Evolutionary conservation across 2,113 vertebrate species (phyloP).

Genomic region (Phaethon lepturus): DNA sequence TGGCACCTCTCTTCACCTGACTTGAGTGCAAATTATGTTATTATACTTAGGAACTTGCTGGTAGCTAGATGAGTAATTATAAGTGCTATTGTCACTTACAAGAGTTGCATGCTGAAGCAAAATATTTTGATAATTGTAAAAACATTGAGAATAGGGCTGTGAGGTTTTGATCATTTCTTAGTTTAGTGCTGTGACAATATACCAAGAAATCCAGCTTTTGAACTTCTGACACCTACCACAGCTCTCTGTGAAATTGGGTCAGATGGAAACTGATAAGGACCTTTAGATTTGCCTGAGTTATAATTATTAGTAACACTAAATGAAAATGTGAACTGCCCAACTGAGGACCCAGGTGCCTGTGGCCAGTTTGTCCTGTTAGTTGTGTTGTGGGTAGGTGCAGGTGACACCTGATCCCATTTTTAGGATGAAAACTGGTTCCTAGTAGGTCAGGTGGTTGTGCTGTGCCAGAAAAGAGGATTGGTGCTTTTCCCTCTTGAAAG

Average conservation of each 20-base stretch:
- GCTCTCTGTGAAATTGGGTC: neutral
- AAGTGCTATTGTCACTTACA: neutral
- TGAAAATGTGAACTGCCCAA: neutral
- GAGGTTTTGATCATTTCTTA: neutral
- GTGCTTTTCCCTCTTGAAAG: neutral
- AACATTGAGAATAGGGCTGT: neutral
- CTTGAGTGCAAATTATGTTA: neutral
- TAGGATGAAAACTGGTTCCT: neutral
- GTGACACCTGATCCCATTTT: neutral
- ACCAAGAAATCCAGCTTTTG: neutral
- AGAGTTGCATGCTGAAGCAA: neutral
- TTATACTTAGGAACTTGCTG: neutral
- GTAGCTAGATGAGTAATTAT: neutral
- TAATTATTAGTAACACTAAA: neutral
- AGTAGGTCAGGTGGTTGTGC: neutral
- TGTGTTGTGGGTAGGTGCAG: fast-evolving
- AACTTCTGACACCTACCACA: neutral
- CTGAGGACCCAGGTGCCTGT: too few species aligned
- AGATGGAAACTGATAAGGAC: neutral
- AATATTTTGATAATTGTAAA: neutral
- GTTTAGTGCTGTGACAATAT: neutral
- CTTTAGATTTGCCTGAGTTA: neutral
- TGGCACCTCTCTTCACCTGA: neutral
- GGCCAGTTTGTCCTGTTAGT: fast-evolving
- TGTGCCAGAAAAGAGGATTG: neutral